Conservation (phyloP, 2,888 invertebrate species). For the Quadriops clusia region DNA sequence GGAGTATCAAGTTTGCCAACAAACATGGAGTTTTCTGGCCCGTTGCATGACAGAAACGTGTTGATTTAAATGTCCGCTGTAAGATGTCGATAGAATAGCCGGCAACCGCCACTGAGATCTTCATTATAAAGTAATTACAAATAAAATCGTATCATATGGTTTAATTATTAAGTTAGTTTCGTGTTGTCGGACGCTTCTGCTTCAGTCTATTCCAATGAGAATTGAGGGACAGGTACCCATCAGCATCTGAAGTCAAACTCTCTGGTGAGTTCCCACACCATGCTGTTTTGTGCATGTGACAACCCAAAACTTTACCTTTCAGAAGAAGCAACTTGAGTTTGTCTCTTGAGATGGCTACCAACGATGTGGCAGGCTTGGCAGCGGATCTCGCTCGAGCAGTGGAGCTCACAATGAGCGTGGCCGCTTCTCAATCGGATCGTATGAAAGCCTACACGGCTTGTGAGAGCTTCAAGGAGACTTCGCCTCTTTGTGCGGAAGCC, state of each 20-base stretch:
- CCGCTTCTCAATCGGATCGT: slow-evolving; percentile 61
- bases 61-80: slow-evolving; percentile 3
- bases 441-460: slow-evolving; percentile 76
- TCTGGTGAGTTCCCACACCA: slow-evolving; percentile 15
- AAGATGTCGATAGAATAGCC: slow-evolving; percentile 20
- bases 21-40: no score
- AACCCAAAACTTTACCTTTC: no score
- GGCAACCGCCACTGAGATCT: slow-evolving; percentile 19
- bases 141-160: slow-evolving; percentile 8
- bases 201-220: no score
- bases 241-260: no score
- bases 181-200: slow-evolving; percentile 12
- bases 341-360: slow-evolving; percentile 40
- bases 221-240: no score
- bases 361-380: slow-evolving; percentile 56
- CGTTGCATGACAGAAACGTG: no score
- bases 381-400: slow-evolving; percentile 71
- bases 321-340: no score
- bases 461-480: slow-evolving; percentile 74
- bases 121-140: slow-evolving; percentile 9
- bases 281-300: slow-evolving; percentile 19
- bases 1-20: no score
- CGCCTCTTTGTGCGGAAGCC: slow-evolving; percentile 78
- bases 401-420: slow-evolving; percentile 71
- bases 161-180: slow-evolving; percentile 8